phyloP scores from a whole-genome alignment of 2,113 vertebrate genomes.

The Carassius gibelio region DNA sequence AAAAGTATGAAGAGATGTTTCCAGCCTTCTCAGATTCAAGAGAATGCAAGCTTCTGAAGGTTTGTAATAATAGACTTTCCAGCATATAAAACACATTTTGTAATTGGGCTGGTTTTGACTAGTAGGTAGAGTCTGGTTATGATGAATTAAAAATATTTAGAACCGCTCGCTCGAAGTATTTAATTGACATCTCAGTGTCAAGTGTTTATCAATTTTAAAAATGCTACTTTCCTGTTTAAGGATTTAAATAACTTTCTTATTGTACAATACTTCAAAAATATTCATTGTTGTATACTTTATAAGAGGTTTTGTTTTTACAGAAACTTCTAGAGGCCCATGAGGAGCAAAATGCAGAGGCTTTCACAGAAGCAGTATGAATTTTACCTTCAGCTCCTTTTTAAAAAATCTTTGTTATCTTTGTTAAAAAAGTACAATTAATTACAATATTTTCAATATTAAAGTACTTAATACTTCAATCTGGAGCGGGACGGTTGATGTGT shows the following conservation, averaged over 20 bases:
- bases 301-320: constrained; percentile 66
- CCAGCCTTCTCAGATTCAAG: constrained; percentile 96
- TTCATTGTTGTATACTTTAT: neutral
- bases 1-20: constrained; percentile 99
- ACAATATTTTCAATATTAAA: neutral
- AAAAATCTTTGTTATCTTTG: neutral
- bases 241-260: too few species aligned
- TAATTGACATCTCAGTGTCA: too few species aligned
- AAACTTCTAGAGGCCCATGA: constrained; percentile 97
- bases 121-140: neutral
- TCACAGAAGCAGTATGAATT: constrained; percentile 92
- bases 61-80: constrained; percentile 54
- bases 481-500: neutral
- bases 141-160: too few species aligned
- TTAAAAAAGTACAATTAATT: neutral
- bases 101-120: neutral
- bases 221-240: too few species aligned
- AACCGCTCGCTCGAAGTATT: too few species aligned
- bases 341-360: constrained; percentile 94
- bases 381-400: neutral
- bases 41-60: constrained; percentile 98
- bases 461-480: neutral
- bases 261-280: too few species aligned
- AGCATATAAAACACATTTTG: neutral
- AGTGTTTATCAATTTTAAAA: too few species aligned